Evolutionary conservation across 2,888 invertebrate species (phyloP), one percentile per base, ranked within the genome.

Genomic region (Diaprepes abbreviatus): DNA sequence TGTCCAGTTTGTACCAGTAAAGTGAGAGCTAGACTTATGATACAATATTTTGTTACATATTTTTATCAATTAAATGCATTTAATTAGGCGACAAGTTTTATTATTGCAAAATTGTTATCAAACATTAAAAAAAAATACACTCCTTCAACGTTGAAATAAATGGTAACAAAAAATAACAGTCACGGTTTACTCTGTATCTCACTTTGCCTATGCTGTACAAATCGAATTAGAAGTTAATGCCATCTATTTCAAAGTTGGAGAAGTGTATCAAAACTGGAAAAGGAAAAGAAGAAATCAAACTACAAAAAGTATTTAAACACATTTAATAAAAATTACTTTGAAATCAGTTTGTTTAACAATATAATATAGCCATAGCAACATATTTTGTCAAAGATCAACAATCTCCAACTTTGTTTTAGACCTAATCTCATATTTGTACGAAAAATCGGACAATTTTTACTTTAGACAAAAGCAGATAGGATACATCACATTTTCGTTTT

Each of bases 1-100:
- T 78, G 88, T 94, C 73, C 94, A 94, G 83, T 94, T 93, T 85
- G 91, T 92, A 16, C 80, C 48, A 7, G 48, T 50, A 2, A 50
- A 50, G 16, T 50, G 28, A 14, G 2, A 4, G 17, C 19, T 21
- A 43, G 9, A 1, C 5, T 21, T 43, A 43, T 21, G 43, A 2
- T 50, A 28, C 7, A 24, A 28, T 16, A 5, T 50, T 50, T 50
- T 50, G 48, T 50, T 28, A 28, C 4, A 28, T 28, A 28, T 50
- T 50, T 54, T 35, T 54, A 17, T 10, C 6, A n/a, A 36, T 1
- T 33, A 19, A 35, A 54, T 54, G 5, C 1, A 50, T 50, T 50
- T 28, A n/a, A n/a, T n/a, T n/a, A n/a, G n/a, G n/a, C n/a, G n/a
- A n/a, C n/a, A n/a, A n/a, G n/a, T n/a, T n/a, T n/a, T n/a, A n/a